Evolutionary conservation across 1,140 invertebrate genomes (phyloP).

Genomic region (Meloidogyne hapla): DNA sequence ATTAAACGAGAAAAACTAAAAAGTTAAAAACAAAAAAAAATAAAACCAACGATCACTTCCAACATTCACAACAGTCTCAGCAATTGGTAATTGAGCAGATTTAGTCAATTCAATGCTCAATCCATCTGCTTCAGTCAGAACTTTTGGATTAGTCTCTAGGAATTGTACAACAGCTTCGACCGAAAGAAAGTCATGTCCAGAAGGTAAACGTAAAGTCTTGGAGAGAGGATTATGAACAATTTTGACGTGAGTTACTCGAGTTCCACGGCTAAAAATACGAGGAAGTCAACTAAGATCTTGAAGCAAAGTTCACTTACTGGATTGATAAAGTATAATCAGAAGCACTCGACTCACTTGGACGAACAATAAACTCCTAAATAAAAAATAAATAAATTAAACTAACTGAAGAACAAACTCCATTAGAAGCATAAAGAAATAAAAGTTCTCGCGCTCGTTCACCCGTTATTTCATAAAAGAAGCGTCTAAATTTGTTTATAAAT

Average conservation of each 20-base stretch:
- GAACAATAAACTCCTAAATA: slow-evolving; percentile 40
- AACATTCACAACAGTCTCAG: slow-evolving; percentile 42
- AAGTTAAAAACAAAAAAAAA: slow-evolving; percentile 39
- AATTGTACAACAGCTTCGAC: slow-evolving; percentile 32
- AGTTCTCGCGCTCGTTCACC: slow-evolving; percentile 47
- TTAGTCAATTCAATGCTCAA: slow-evolving; percentile 37
- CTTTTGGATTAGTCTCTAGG: slow-evolving; percentile 35
- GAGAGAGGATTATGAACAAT: slow-evolving; percentile 28
- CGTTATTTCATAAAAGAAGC: slow-evolving; percentile 47
- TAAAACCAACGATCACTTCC: slow-evolving; percentile 25
- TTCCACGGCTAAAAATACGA: slow-evolving; percentile 42
- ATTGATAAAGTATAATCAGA: slow-evolving; percentile 48
- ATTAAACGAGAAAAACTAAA: no score
- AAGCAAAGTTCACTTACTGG: slow-evolving; percentile 32
- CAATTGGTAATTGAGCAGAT: slow-evolving; percentile 40
- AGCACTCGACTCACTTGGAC: slow-evolving; percentile 45
- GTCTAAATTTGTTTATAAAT: not conserved
- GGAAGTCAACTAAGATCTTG: not conserved
- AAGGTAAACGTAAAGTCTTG: slow-evolving; percentile 43
- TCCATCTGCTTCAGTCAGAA: slow-evolving; percentile 39
- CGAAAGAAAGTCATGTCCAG: slow-evolving; percentile 47
- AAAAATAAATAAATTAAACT: slow-evolving; percentile 11
- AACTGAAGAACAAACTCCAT: slow-evolving; percentile 34
- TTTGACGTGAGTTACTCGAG: slow-evolving; percentile 49
- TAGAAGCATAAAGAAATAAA: slow-evolving; percentile 47